These are phyloP conservation scores for Raja brachyura DNA, from an alignment of 2,113 vertebrate species.

Conservation along the genomic window DNA sequence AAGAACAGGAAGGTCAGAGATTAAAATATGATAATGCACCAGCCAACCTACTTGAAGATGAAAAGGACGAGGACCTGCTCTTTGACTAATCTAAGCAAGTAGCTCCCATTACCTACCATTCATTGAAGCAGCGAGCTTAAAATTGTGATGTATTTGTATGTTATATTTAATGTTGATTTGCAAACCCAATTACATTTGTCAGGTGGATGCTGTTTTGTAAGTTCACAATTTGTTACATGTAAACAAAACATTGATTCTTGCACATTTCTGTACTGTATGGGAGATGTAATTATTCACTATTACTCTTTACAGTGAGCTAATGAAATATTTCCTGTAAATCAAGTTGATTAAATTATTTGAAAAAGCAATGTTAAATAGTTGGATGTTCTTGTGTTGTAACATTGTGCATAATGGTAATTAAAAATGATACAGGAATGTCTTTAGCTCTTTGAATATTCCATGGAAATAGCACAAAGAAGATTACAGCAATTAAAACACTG, in stretches of 20 bases:
- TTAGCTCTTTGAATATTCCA: too few relatives aligned
- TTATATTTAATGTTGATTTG: slow-evolving; percentile 7
- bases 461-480: too few relatives aligned
- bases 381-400: background rate
- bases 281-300: background rate
- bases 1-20: slow-evolving; percentile 65
- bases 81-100: slow-evolving; percentile 68
- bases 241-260: background rate
- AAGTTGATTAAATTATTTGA: background rate
- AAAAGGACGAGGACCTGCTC: slow-evolving; percentile 86
- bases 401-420: background rate
- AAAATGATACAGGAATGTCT: background rate
- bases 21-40: slow-evolving; percentile 65
- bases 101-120: background rate
- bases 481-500: too few relatives aligned
- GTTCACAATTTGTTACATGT: background rate
- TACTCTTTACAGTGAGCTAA: background rate
- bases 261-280: background rate
- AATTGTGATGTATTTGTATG: slow-evolving; percentile 2
- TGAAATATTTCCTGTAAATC: background rate
- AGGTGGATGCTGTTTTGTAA: background rate
- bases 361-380: background rate
- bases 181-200: too few relatives aligned
- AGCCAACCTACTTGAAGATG: slow-evolving; percentile 79
- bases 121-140: background rate